Conservation (phyloP, 2,888 invertebrate species). For the Mycalesis mineus region DNA sequence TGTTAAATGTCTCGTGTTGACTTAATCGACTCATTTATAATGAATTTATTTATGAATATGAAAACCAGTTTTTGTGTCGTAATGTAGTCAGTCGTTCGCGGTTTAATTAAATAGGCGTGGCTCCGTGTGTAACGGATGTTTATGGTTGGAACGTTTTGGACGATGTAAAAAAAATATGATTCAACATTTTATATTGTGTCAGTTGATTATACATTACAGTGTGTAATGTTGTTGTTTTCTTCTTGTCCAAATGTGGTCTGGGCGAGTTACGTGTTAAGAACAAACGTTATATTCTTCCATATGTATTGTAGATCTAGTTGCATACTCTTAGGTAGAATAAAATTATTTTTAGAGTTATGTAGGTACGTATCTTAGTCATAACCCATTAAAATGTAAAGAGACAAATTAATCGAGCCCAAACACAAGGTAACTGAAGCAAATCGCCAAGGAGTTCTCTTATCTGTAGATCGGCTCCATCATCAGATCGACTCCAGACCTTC, state of each 20-base stretch:
- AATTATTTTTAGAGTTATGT: too few species aligned
- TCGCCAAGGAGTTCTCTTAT: too few species aligned
- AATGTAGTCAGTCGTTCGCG: conserved; percentile 15
- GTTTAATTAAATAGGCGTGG: conserved; percentile 20
- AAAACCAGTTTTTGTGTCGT: conserved; percentile 42
- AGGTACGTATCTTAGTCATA: too few species aligned
- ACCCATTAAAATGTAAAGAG: too few species aligned
- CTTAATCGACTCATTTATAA: conserved; percentile 23
- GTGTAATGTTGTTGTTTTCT: background rate
- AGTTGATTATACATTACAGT: background rate
- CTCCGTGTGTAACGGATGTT: conserved; percentile 13
- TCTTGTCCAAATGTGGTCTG: background rate
- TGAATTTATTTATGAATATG: conserved; percentile 41
- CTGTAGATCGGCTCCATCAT: too few species aligned
- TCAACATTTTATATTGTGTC: conserved; percentile 1
- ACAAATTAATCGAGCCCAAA: too few species aligned
- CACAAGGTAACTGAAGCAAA: too few species aligned
- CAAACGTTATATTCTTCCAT: background rate
- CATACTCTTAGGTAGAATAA: too few species aligned
- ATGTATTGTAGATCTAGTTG: too few species aligned
- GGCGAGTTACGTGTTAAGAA: background rate
- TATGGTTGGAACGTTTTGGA: background rate
- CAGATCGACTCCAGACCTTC: too few species aligned
- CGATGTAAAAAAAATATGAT: conserved; percentile 1
- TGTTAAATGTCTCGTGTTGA: conserved; percentile 47